Base-by-base conservation (phyloP, 2,113 vertebrate species). In the Apaloderma vittatum region DNA sequence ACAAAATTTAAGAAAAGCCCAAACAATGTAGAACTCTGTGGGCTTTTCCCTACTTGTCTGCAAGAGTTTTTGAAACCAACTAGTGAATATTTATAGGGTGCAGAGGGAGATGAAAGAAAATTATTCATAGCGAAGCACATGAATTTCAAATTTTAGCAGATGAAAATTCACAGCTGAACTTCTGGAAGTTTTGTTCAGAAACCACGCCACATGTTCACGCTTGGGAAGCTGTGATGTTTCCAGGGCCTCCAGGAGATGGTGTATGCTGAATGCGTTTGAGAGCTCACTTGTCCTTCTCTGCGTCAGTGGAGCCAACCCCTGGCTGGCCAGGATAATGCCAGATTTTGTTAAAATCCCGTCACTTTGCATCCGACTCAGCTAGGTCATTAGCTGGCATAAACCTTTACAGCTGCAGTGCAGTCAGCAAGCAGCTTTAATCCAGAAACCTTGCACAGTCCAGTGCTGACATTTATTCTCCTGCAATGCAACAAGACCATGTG, bases 111-210 rank as follows among this genome's bases (percentile, higher is more conserved):
- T 71, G 82, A 92, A 92, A 95, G 26, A 80, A 93, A 83, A 84
- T 59, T 93, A 96, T 96, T 95, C 92, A 86, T 32, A 91, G 90
- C 37, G 90, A 96, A 96, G 15, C 24, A 72, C 30, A 92, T 48
- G 78, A 96, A 90, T 90, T 96, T 96, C 43, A 88, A 23, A 90
- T 93, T 79, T 86, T 30, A 88, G 61, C 71, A 93, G 81, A 73
- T 63, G 78, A 94, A 90, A 94, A 96, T 90, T 92, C 67, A 77
- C 88, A 95, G 59, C 58, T 82, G 51, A 93, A 57, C 85, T 96
- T 81, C 86, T 93, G 82, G 67, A 94, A 86, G 36, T 77, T 92
- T 94, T 86, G n/a, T 66, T 90, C 58, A 92, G 40, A 59, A 79
- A 46, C 36, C 75, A 32, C 66, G 62, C 71, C 23, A 26, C 3